Evolutionary conservation across 2,888 invertebrate genomes (phyloP).

Genomic region (Apodemia mormo): DNA sequence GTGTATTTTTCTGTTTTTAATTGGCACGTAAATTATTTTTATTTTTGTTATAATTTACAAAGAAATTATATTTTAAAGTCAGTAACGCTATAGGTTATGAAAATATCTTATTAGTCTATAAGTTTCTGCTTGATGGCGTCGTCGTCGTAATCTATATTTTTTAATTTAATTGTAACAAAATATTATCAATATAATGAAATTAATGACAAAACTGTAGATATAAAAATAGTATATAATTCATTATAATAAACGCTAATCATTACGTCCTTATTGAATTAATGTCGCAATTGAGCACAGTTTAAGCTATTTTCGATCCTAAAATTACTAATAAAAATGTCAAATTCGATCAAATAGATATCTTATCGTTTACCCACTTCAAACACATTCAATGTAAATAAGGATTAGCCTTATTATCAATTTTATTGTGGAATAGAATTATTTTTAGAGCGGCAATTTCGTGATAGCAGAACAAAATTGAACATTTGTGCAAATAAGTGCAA

Average conservation of each 20-base stretch:
- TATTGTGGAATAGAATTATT: slow-evolving; percentile 62
- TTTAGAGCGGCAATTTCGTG: slow-evolving; percentile 52
- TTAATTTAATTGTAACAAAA: too few relatives aligned
- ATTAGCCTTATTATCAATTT: slow-evolving; percentile 74
- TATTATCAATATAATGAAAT: too few relatives aligned
- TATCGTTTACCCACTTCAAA: slow-evolving; percentile 72
- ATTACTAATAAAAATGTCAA: slow-evolving; percentile 57
- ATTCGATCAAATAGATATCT: slow-evolving; percentile 58
- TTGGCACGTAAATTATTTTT: too few relatives aligned
- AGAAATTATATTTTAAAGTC: too few relatives aligned
- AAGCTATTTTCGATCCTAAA: slow-evolving; percentile 27
- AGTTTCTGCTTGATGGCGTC: too few relatives aligned
- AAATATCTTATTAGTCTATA: too few relatives aligned
- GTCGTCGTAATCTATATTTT: too few relatives aligned
- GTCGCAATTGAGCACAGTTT: slow-evolving; percentile 43
- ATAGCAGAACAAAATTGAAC: slow-evolving; percentile 50
- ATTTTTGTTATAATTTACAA: too few relatives aligned
- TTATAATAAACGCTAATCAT: not conserved
- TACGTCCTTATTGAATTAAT: slow-evolving; percentile 12
- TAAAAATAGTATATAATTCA: not conserved
- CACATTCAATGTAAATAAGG: slow-evolving; percentile 72
- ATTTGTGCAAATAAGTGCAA: slow-evolving; percentile 70
- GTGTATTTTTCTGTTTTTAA: too few relatives aligned
- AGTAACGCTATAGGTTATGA: too few relatives aligned
- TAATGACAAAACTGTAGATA: not conserved